phyloP scores from a whole-genome alignment of 2,888 invertebrate species.

The Leucoptera coffeella region DNA sequence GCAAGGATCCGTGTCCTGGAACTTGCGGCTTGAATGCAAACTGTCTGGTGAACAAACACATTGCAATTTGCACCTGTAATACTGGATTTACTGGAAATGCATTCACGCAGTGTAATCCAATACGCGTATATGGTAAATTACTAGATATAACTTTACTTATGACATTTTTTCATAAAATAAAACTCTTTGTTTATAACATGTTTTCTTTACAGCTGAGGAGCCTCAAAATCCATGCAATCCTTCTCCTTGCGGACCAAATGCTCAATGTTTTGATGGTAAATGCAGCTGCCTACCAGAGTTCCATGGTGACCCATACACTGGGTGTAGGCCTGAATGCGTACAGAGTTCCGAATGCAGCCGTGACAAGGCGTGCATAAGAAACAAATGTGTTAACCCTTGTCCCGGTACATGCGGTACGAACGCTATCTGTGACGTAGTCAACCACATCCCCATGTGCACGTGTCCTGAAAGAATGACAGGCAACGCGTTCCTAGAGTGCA shows the following conservation, averaged over 20 bases:
- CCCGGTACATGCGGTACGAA: constrained; percentile 70
- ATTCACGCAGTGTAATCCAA: constrained; percentile 43
- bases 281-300: constrained; percentile 70
- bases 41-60: constrained; percentile 56
- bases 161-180: too few relatives aligned
- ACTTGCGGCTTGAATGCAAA: constrained; percentile 58
- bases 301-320: constrained; percentile 69
- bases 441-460: constrained; percentile 55
- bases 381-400: constrained; percentile 75
- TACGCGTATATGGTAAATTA: constrained; percentile 30
- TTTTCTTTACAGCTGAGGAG: constrained; percentile 14
- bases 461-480: constrained; percentile 61
- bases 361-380: constrained; percentile 62
- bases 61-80: constrained; percentile 56
- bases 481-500: constrained; percentile 63
- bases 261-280: constrained; percentile 60
- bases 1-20: constrained; percentile 64
- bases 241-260: constrained; percentile 66
- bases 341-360: constrained; percentile 67
- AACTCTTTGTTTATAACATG: too few relatives aligned
- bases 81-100: constrained; percentile 57
- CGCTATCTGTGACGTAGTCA: constrained; percentile 65
- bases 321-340: constrained; percentile 75
- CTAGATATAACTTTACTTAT: too few relatives aligned
- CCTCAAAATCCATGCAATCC: constrained; percentile 58